Percentiles rank a stretch among this genome's conserved stretches.
phyloP scores from a whole-genome alignment of 1,140 invertebrate species.

The Heliconius nattereri region DNA sequence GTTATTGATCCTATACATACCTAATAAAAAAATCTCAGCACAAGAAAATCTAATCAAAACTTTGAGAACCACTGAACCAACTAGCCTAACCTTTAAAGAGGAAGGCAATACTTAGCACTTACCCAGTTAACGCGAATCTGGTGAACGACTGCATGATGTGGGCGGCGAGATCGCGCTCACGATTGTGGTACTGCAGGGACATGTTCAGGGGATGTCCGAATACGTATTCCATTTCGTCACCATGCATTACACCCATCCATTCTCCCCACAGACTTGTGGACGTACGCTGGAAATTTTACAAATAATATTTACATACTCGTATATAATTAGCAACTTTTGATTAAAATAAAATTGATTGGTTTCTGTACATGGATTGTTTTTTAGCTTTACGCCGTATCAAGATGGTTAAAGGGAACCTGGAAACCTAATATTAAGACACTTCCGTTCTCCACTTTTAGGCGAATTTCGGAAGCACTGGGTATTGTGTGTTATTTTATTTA shows the following conservation, averaged over 20 bases:
- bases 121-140: constrained; percentile 93
- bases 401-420: too few relatives aligned
- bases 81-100: neutral
- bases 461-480: too few relatives aligned
- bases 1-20: too few relatives aligned
- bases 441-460: too few relatives aligned
- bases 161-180: constrained; percentile 91
- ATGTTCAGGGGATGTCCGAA: constrained; percentile 95
- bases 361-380: too few relatives aligned
- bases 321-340: too few relatives aligned
- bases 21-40: too few relatives aligned
- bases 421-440: too few relatives aligned
- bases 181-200: constrained; percentile 89
- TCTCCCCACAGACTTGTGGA: constrained; percentile 95
- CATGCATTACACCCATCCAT: constrained; percentile 99
- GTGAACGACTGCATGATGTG: constrained; percentile 94
- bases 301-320: neutral
- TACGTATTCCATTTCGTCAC: constrained; percentile 97
- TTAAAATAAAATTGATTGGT: too few relatives aligned
- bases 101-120: constrained; percentile 58
- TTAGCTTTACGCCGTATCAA: too few relatives aligned
- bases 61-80: neutral
- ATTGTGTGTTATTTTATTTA: too few relatives aligned
- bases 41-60: too few relatives aligned
- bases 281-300: constrained; percentile 87